These are phyloP conservation scores for Sitophilus oryzae DNA, from an alignment of 1,140 invertebrate species.

Conservation along the genomic window DNA sequence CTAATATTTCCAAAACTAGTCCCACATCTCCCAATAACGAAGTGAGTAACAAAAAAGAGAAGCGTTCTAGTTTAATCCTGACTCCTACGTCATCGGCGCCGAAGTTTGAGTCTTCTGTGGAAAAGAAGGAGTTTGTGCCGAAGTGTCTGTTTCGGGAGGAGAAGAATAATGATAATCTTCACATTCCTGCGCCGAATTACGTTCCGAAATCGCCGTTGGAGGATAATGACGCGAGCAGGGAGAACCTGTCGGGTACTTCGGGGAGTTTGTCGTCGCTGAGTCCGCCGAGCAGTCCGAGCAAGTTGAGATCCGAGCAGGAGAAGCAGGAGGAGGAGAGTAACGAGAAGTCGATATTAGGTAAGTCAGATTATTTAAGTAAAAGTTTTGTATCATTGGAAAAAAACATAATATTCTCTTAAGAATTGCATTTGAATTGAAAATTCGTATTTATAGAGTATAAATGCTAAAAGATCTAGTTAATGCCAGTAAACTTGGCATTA, in stretches of 20 bases:
- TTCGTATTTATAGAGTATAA: no score
- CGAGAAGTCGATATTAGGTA: conserved; percentile 48
- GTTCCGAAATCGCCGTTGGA: conserved; percentile 36
- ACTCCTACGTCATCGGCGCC: conserved; percentile 14
- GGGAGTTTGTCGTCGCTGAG: conserved; percentile 43
- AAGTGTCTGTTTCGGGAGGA: conserved; percentile 22
- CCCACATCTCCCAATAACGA: conserved; percentile 41
- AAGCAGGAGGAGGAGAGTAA: conserved; percentile 51
- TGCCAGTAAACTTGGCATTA: no score
- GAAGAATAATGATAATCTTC: conserved; percentile 13
- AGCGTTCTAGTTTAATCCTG: conserved; percentile 8
- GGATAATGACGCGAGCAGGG: conserved; percentile 37
- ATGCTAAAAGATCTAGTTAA: no score
- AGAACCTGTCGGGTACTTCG: conserved; percentile 44
- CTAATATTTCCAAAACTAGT: conserved; percentile 38
- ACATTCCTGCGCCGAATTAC: conserved; percentile 6
- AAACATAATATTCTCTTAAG: no score
- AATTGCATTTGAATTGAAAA: no score
- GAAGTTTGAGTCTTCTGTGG: conserved; percentile 8
- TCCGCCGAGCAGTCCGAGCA: conserved; percentile 46
- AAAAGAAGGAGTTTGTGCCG: conserved; percentile 10
- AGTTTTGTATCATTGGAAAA: no score
- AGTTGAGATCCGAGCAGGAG: conserved; percentile 48
- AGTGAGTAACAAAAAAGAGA: conserved; percentile 12
- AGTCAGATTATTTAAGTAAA: conserved; percentile 25